phyloP scores from a whole-genome alignment of 2,888 invertebrate genomes.

The Dryomyza anilis region DNA sequence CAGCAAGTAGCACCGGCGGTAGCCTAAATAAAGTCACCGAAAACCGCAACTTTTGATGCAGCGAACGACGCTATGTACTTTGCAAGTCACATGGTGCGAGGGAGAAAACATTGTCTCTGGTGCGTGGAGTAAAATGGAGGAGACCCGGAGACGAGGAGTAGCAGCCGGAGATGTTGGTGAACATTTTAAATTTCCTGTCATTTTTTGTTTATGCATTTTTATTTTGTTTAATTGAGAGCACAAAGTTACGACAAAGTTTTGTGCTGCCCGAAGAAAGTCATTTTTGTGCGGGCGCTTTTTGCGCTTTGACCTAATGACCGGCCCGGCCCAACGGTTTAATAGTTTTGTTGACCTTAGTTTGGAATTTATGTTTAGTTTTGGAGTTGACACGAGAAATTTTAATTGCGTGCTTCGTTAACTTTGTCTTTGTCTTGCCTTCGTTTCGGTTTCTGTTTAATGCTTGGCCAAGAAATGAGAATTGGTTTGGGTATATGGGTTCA shows the following conservation, averaged over 20 bases:
- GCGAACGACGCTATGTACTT: too few species aligned
- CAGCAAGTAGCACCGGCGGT: too few species aligned
- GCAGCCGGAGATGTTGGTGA: too few species aligned
- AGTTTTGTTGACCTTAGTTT: neutral
- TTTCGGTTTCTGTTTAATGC: neutral
- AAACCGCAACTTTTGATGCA: conserved; percentile 11
- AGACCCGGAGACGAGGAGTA: neutral
- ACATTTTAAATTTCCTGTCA: neutral
- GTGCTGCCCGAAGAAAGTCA: neutral
- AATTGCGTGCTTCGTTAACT: neutral
- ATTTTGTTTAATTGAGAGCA: neutral
- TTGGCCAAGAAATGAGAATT: too few species aligned
- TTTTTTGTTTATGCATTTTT: neutral
- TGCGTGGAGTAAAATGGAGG: neutral
- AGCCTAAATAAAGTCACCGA: conserved; percentile 7
- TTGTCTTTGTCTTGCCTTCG: neutral
- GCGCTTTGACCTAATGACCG: conserved; percentile 13
- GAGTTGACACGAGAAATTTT: neutral
- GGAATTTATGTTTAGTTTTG: neutral
- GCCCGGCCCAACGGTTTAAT: neutral
- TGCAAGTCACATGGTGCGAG: too few species aligned
- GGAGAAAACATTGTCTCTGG: too few species aligned
- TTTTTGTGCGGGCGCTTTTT: neutral
- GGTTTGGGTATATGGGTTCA: too few species aligned
- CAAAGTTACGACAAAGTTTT: neutral